Base-by-base conservation (phyloP, 2,888 invertebrate genomes). In the Cylindroiulus punctatus region DNA sequence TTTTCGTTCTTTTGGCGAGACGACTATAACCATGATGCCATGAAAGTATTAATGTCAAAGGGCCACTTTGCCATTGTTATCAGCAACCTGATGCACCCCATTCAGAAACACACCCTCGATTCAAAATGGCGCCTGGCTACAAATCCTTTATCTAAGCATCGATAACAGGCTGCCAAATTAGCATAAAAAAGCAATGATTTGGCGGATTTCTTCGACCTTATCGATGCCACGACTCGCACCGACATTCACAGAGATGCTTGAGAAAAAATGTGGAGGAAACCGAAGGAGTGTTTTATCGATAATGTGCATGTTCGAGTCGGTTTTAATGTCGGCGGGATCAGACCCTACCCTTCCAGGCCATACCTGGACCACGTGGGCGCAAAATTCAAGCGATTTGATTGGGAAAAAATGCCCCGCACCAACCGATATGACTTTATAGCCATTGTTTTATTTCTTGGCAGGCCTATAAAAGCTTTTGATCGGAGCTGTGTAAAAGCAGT, bases 391-490 rank as follows among this genome's bases (percentile, higher is more conserved):
- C 19, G 0, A 52, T 1, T 52, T 26, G 5, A 76, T 14, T 26
- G 30, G 22, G 1, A 30, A 30, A 76, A 76, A 76, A 76, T 30
- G 30, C 10, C 10, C 57, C 8, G n/a, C 76, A 26, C 76, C n/a
- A 14, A 30, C 30, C 76, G 30, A 76, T 76, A 76, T 76, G 44
- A 17, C 22, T 76, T 76, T 76, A 76, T 76, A 76, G 10, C 65
- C n/a, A 30, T 76, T 30, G 65, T 65, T 65, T 76, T 76, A 76
- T 76, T 76, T 26, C 76, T 76, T 14, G 30, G 30, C 26, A 76
- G 76, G 76, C 76, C 76, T 76, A 76, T 76, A 76, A 76, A 30
- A 76, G 30, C 76, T 30, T 76, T 76, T 30, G 30, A 76, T 76
- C 30, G 19, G 19, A 76, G 76, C 30, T 30, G 8, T 30, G 30